A percentile compares a stretch with the other conserved stretches of the same genome.
Conservation (phyloP, 1,140 invertebrate genomes). For the Trichogramma pretiosum region DNA sequence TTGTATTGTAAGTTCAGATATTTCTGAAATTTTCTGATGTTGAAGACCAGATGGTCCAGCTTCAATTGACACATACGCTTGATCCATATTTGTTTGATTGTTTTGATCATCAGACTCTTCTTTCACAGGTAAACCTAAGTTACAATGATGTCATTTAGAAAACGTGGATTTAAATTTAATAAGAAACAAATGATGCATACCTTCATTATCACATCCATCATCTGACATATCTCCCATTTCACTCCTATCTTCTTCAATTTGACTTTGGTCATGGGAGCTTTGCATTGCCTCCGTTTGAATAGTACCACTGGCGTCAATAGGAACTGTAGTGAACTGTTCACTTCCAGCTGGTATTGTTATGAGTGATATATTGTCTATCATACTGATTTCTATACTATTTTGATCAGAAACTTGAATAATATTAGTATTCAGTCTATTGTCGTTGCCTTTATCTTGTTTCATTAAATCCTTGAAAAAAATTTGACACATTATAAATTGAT, state of each 20-base stretch:
- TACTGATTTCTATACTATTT: constrained; percentile 38
- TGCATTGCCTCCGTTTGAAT: constrained; percentile 38
- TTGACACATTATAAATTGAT: background rate
- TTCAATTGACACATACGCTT: constrained; percentile 43
- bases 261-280: constrained; percentile 32
- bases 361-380: constrained; percentile 40
- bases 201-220: constrained; percentile 41
- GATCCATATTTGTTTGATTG: constrained; percentile 36
- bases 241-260: constrained; percentile 36
- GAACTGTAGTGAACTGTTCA: constrained; percentile 42
- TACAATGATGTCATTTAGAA: background rate
- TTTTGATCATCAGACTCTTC: constrained; percentile 40
- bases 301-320: constrained; percentile 36
- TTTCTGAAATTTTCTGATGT: constrained; percentile 39
- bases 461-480: constrained; percentile 32
- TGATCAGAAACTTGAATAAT: constrained; percentile 38
- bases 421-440: constrained; percentile 39
- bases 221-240: constrained; percentile 42
- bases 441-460: constrained; percentile 35
- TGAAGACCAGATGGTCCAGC: constrained; percentile 51
- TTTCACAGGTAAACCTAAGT: constrained; percentile 38
- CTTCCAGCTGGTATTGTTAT: constrained; percentile 29
- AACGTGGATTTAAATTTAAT: no score
- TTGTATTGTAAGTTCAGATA: constrained; percentile 35
- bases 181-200: no score